Percentiles rank a stretch among this genome's conserved stretches.
phyloP scores from a whole-genome alignment of 2,797 vertebrate genomes.

The Danionella dracula region DNA sequence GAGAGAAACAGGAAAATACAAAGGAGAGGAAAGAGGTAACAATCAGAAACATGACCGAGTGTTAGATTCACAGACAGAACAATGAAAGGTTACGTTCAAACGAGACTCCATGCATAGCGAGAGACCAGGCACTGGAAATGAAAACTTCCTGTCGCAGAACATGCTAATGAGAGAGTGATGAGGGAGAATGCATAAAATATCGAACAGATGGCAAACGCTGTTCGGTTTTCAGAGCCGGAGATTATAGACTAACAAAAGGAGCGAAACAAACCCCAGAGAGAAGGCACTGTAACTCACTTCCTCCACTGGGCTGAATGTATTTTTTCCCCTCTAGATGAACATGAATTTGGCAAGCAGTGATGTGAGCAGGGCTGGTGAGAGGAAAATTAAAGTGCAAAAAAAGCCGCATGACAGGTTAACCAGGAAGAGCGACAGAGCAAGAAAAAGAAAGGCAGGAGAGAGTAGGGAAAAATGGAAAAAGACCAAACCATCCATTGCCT shows the following conservation, averaged over 20 bases:
- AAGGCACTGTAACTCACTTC: slow-evolving; percentile 69
- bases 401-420: slow-evolving; percentile 62
- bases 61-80: slow-evolving; percentile 61
- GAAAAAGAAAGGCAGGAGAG: slow-evolving; percentile 9
- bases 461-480: slow-evolving; percentile 31
- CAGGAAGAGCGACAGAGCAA: slow-evolving; percentile 54
- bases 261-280: slow-evolving; percentile 43
- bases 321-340: slow-evolving; percentile 61
- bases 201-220: slow-evolving; percentile 38
- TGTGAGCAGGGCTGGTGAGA: slow-evolving; percentile 27
- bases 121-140: slow-evolving; percentile 29
- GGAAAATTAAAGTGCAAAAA: slow-evolving; percentile 57
- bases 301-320: slow-evolving; percentile 42
- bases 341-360: slow-evolving; percentile 44
- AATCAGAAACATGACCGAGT: slow-evolving; percentile 79
- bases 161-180: slow-evolving; percentile 43
- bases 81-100: slow-evolving; percentile 57
- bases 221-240: slow-evolving; percentile 51
- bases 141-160: slow-evolving; percentile 29
- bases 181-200: slow-evolving; percentile 41
- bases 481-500: slow-evolving; percentile 70
- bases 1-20: slow-evolving; percentile 70
- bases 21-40: slow-evolving; percentile 79
- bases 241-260: slow-evolving; percentile 62
- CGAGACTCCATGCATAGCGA: slow-evolving; percentile 45